These are phyloP conservation scores for Muscicapa adusta DNA, from an alignment of 2,113 vertebrate species.

Conservation along the genomic window DNA sequence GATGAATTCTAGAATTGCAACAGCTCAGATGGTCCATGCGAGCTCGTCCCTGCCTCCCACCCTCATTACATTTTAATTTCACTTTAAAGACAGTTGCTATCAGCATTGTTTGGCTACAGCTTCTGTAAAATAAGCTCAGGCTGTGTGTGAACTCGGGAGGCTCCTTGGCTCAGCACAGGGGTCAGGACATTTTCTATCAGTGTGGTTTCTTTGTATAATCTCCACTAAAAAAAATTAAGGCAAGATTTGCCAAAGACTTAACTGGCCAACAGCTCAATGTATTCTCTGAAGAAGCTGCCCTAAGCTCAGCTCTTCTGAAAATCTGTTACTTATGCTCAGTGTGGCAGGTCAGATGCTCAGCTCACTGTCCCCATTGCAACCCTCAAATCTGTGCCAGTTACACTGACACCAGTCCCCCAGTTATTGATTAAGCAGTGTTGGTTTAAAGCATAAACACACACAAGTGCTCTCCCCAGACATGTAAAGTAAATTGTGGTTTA, in stretches of 20 bases:
- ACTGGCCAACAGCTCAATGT: not conserved
- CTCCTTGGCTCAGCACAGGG: not conserved
- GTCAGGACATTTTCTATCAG: not conserved
- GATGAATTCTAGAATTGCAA: conserved; percentile 51
- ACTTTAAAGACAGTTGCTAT: conserved; percentile 37
- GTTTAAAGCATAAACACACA: not conserved
- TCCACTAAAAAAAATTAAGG: not conserved
- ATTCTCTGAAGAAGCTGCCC: not conserved
- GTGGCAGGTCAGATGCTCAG: not conserved
- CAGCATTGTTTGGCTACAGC: conserved; percentile 20
- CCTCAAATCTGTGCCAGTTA: not conserved
- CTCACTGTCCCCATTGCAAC: not conserved
- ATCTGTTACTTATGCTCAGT: not conserved
- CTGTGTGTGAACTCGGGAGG: not conserved
- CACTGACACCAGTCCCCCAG: not conserved
- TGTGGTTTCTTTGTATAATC: not conserved
- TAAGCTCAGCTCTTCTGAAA: not conserved
- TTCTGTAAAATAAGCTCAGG: not conserved
- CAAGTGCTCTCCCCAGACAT: not conserved
- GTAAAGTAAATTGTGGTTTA: not conserved
- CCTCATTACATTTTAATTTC: conserved; percentile 57
- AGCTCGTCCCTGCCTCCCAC: conserved; percentile 35
- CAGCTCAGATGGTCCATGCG: conserved; percentile 39
- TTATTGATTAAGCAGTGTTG: not conserved
- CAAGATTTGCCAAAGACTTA: not conserved